These are phyloP conservation scores for Basileuterus tristriatus DNA, from an alignment of 2,797 vertebrate species.

Conservation along the genomic window DNA sequence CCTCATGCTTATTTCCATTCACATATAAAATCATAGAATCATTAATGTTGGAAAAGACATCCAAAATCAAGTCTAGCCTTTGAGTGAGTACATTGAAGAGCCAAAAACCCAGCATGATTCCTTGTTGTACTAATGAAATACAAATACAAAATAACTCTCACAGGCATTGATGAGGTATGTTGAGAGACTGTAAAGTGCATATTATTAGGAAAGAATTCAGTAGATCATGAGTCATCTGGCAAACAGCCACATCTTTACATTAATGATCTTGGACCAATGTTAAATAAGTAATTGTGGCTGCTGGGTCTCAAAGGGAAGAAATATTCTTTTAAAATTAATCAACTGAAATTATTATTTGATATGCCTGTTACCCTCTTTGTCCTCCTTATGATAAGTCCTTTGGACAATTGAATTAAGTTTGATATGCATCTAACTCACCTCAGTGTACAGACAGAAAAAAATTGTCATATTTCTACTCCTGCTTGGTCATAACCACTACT, in stretches of 20 bases:
- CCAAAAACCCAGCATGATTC: not conserved
- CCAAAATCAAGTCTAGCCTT: not conserved
- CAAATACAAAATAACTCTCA: not conserved
- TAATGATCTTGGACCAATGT: not conserved
- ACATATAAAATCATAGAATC: not conserved
- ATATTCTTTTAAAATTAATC: not conserved
- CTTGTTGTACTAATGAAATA: not conserved
- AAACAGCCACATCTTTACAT: not conserved
- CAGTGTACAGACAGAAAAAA: not conserved
- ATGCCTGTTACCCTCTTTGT: not conserved
- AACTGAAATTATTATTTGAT: not conserved
- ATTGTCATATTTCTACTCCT: not conserved
- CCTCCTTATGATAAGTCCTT: not conserved
- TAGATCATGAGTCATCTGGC: not conserved
- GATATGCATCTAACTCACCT: not conserved
- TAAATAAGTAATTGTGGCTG: not conserved
- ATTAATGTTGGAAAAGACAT: not conserved
- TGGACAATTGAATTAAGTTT: not conserved
- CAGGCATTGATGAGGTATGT: not conserved
- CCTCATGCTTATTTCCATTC: not conserved
- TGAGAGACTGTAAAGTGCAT: not conserved
- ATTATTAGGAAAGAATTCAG: not conserved
- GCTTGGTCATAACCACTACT: not conserved
- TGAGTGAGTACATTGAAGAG: not conserved
- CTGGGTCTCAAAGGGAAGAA: not conserved